phyloP scores from a whole-genome alignment of 2,888 invertebrate genomes.

The Agonopterix subpropinquella region DNA sequence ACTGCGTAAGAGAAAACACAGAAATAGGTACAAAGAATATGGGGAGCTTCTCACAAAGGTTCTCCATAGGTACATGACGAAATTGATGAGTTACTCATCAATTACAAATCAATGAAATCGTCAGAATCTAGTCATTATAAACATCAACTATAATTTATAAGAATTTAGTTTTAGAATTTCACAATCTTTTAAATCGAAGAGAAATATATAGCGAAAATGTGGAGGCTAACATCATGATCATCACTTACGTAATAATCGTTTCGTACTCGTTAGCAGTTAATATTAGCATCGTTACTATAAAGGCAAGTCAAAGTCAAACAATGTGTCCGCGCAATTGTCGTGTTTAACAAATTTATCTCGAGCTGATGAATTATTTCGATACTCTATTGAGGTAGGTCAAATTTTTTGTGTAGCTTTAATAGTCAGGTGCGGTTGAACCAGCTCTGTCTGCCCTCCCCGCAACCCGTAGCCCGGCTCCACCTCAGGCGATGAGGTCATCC shows the following conservation, averaged over 20 bases:
- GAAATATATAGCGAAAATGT: not conserved
- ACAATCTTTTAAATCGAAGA: too few relatives aligned
- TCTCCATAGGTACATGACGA: too few relatives aligned
- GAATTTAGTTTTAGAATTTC: too few relatives aligned
- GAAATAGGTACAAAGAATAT: too few relatives aligned
- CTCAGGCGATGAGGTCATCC: slow-evolving; percentile 41
- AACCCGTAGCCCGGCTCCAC: slow-evolving; percentile 15
- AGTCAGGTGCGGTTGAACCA: slow-evolving; percentile 34
- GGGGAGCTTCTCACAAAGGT: too few relatives aligned
- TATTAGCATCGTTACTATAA: not conserved
- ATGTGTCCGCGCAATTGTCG: not conserved
- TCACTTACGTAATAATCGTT: slow-evolving; percentile 8
- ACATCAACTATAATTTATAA: too few relatives aligned
- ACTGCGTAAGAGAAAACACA: too few relatives aligned
- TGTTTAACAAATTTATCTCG: not conserved
- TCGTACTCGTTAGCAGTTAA: slow-evolving; percentile 5
- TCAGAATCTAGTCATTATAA: too few relatives aligned
- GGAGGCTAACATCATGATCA: not conserved
- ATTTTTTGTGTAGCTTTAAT: slow-evolving; percentile 46
- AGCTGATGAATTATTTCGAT: slow-evolving; percentile 36
- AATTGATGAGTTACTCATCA: too few relatives aligned
- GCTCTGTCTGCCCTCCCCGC: slow-evolving; percentile 17
- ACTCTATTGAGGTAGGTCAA: slow-evolving; percentile 65
- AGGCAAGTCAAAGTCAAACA: not conserved
- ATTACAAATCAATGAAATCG: too few relatives aligned